Base-by-base conservation (phyloP, 2,888 invertebrate genomes). In the Epinotia bilunana region DNA sequence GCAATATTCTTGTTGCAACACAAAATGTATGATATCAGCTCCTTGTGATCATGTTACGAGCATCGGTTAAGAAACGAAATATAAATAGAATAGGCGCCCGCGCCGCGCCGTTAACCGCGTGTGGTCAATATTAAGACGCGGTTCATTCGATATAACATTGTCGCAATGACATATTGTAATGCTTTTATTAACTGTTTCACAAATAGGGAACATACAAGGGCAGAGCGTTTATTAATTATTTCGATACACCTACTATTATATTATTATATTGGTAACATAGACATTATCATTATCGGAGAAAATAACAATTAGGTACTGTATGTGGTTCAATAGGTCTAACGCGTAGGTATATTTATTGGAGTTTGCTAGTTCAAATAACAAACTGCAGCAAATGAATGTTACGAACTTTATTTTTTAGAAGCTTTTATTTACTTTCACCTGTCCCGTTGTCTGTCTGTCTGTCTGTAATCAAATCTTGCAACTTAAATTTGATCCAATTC, bases 61-160 rank as follows among this genome's bases (percentile, higher is more conserved):
- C 84, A 83, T 84, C 77, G 85, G 88, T 90, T 88, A 83, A 79
- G 91, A 90, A 92, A 92, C 85, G 84, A 83, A 87, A 91, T 84
- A 88, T 84, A 76, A 69, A 77, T 77, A 79, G 76, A 83, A 86
- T 72, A 83, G 83, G 80, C 79, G 81, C 80, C 78, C 80, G 79
- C 83, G 80, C 78, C 76, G 75, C 74, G 70, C 81, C 79, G 79
- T 83, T 83, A 81, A 89, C 88, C 88, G 79, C 77, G 79, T 91
- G 92, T 87, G 91, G 92, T 91, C 84, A 69, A 49, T 55, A 68
- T 76, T 82, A 80, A 84, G 83, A 82, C 83, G 81, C 78, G 81
- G 86, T 86, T 86, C 83, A 90, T 89, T 87, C 78, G 88, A 91
- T 91, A 90, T 86, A 79, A 80, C 76, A 73, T 83, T 90, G 88